Evolutionary conservation across 2,113 vertebrate species (phyloP).

Genomic region (Carettochelys insculpta): DNA sequence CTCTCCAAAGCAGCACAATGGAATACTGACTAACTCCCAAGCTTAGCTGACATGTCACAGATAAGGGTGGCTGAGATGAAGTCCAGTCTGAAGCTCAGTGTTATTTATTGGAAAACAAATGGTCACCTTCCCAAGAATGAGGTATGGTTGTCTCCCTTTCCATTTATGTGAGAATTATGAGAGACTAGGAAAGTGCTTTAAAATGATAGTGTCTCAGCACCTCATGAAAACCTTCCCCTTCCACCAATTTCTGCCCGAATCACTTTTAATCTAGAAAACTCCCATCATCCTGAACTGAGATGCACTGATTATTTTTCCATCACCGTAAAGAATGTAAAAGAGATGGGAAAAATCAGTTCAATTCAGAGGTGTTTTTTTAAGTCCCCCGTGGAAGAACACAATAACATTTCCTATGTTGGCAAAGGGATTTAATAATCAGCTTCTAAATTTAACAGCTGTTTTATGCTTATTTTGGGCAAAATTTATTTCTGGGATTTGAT

Average conservation of each 20-base stretch:
- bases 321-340: conserved; percentile 78
- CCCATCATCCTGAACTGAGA: conserved; percentile 73
- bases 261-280: conserved; percentile 76
- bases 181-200: conserved; percentile 77
- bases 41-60: not conserved
- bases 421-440: conserved; percentile 61
- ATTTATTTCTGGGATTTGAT: not conserved
- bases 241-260: conserved; percentile 78
- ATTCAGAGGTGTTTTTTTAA: conserved; percentile 65
- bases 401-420: conserved; percentile 17
- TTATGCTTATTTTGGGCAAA: not conserved
- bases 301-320: conserved; percentile 77
- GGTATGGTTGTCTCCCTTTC: conserved; percentile 64
- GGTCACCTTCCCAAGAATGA: conserved; percentile 42
- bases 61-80: not conserved
- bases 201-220: conserved; percentile 78
- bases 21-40: not conserved
- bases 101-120: conserved; percentile 12
- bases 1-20: not conserved
- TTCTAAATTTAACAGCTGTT: conserved; percentile 46
- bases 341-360: conserved; percentile 77
- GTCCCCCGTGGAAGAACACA: conserved; percentile 41
- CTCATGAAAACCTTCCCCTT: conserved; percentile 77
- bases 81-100: not conserved
- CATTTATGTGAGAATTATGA: conserved; percentile 78